phyloP scores from a whole-genome alignment of 2,113 vertebrate genomes.

The Aplodontia rufa region DNA sequence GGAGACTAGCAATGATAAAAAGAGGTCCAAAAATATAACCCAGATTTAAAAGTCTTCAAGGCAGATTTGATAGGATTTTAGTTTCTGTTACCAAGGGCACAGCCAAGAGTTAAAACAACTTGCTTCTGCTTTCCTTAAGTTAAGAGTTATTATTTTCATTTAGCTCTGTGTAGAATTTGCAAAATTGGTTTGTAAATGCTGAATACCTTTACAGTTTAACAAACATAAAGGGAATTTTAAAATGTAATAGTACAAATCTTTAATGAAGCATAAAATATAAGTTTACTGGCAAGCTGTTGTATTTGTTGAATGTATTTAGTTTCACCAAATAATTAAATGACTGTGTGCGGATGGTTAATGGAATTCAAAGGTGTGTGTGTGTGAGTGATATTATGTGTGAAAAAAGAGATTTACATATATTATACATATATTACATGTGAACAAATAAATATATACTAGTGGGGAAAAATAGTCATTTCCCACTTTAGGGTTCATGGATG shows the following conservation, averaged over 20 bases:
- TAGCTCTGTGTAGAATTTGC: neutral
- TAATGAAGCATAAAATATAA: neutral
- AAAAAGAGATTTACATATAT: neutral
- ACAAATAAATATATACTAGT: neutral
- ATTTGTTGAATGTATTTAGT: neutral
- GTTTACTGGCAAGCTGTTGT: neutral
- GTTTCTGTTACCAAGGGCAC: neutral
- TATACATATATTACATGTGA: neutral
- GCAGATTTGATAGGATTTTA: neutral
- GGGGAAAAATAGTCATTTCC: neutral
- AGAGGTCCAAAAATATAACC: slow-evolving; percentile 46
- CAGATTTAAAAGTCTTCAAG: accelerated
- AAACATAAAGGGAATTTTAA: neutral
- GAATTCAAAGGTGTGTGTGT: neutral
- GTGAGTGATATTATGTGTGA: neutral
- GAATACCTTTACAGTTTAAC: slow-evolving; percentile 39
- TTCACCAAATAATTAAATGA: neutral
- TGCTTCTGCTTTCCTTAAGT: neutral
- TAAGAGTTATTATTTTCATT: slow-evolving; percentile 22
- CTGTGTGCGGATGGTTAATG: neutral
- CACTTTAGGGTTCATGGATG: neutral
- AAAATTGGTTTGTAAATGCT: slow-evolving; percentile 45
- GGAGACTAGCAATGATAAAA: neutral
- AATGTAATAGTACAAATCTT: neutral
- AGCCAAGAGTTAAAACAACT: neutral